Base-by-base conservation (phyloP, 2,797 vertebrate species). In the Potorous gilbertii region DNA sequence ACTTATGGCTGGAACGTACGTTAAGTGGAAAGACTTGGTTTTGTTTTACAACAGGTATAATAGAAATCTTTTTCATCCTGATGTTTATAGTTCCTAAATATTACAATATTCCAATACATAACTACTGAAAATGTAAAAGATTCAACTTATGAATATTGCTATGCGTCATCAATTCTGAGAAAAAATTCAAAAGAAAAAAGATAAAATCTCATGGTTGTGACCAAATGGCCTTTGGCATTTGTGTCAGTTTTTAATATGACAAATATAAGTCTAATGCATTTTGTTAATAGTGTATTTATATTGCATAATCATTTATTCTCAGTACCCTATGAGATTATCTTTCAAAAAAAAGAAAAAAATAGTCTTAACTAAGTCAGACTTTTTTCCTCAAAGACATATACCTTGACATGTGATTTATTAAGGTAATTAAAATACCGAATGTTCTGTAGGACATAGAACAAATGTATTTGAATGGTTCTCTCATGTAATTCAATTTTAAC, bases 291-390 rank as follows among this genome's bases (percentile, higher is more conserved):
- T 96, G 92, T 95, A 95, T 52, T 81, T 94, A 62, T 96, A 93
- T 96, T 94, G 74, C 89, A 56, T 97, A 96, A 97, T 94, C 96
- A 95, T 96, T 97, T 97, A 97, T 97, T 96, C 96, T 96, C 91
- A 92, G 93, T 94, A 94, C 96, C 91, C 94, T 97, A 95, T 0
- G 1, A 96, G 92, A 96, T 97, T 96, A 97, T 96, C 94, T 94
- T 96, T 98, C 98, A 97, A 92, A 97, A 96, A 97, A 97, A 98
- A 96, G 96, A 95, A 97, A 97, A 97, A 97, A 94, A 96, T 6
- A 34, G 92, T 97, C 97, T 93, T 97, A 92, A 90, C 89, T 55
- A 94, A 96, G 87, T 98, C 95, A 95, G 92, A 87, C 89, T 94
- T 94, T 95, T 81, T 92, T 29, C 34, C 4, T 50, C 34, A 52